Base-by-base conservation (phyloP, 1,140 invertebrate species). In the Danaus plexippus region DNA sequence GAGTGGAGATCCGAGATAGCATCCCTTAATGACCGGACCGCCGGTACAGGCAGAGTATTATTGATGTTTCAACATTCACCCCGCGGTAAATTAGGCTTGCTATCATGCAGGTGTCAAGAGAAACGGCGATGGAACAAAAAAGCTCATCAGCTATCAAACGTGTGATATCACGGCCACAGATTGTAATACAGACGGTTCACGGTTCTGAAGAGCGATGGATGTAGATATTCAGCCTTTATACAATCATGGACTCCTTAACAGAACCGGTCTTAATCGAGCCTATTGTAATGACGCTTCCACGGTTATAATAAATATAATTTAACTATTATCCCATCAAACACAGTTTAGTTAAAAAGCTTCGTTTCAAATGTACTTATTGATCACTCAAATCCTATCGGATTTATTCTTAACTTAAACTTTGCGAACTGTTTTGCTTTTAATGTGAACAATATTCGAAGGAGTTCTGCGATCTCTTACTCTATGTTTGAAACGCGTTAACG, bases 21-120 rank as follows among this genome's bases (percentile, higher is more conserved):
- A 68, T 77, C 64, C 67, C 70, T 61, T 77, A 70, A 76, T 79
- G 67, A 74, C 57, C 42, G 53, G 64, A 60, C 58, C 18, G 12
- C 74, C 73, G 78, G 69, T 66, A 57, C 59, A 68, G 70, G 67
- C 68, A 72, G 71, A 77, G 68, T 75, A 66, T 75, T 82, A 80
- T 79, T 79, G 71, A 79, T 77, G 76, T 67, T 61, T 59, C 52
- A 67, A 56, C 64, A 47, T 67, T 66, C 67, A 64, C 67, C 71
- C 57, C 64, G 63, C 59, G 69, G 77, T 67, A 75, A 73, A 75
- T 77, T 77, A 73, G 73, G 75, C 67, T 75, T 63, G 67, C 71
- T 69, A 69, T 73, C 66, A 52, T 59, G 79, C 79, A 84, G 79
- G 79, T 84, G 80, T 80, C 80, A 81, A 76, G 78, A 79, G 77